Evolutionary conservation across 2,888 invertebrate genomes (phyloP), one percentile per base, ranked within the genome.

Genomic region (Ommatoiulus sabulosus): DNA sequence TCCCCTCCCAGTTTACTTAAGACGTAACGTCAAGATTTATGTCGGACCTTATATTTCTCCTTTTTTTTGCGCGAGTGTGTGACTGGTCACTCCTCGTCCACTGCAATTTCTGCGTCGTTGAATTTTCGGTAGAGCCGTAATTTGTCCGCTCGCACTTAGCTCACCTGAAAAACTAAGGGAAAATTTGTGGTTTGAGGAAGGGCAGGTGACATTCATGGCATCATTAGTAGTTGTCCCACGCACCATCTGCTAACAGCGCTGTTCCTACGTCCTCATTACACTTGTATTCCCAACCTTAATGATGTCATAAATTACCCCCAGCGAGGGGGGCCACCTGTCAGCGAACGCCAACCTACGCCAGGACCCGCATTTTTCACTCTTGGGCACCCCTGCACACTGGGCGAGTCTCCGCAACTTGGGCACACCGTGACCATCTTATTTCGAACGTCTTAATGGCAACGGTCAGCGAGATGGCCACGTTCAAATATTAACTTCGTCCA

Each of bases 211-310:
- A 88, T 88, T 88, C 88, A 88, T 43, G 88, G 80, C 88, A 80
- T 88, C 88, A 88, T 88, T 88, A 88, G 88, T 88, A 88, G 84
- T 88, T 88, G 88, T 88, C 88, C 88, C 88, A 88, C 88, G 88
- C 88, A 80, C 57, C 80, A 80, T 44, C 20, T 88, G 88, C 43
- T 44, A 88, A 24, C 46, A 24, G 80, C 72, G 72, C 88, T 88
- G 88, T 52, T 88, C 35, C 88, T 57, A 44, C 52, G n/a, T 80
- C 44, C 88, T 88, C 88, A 88, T 88, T 88, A 88, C 88, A 88
- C 80, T 80, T 63, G 80, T 88, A 35, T 88, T 88, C 80, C 80
- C 24, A 44, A 44, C 44, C 44, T 24, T 86, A 86, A 86, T 86
- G 86, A 44, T 44, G 48, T 48, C 44, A 86, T 86, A 86, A 86